Evolutionary conservation across 1,140 invertebrate genomes (phyloP).

Genomic region (Bactericera cockerelli): DNA sequence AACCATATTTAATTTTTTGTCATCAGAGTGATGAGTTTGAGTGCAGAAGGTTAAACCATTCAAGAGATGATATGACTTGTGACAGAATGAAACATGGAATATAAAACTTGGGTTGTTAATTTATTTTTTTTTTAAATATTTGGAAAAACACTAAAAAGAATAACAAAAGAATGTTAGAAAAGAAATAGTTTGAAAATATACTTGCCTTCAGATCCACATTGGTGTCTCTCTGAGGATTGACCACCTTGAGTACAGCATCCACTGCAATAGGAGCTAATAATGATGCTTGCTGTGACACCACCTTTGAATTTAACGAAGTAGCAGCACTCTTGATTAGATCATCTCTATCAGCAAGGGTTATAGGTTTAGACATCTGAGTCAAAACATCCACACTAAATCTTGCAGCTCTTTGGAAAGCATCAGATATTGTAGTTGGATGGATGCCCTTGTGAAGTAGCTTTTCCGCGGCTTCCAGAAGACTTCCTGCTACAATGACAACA

Average conservation of each 20-base stretch:
- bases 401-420: slow-evolving; percentile 87
- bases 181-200: slow-evolving; percentile 7
- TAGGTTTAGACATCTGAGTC: slow-evolving; percentile 64
- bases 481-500: slow-evolving; percentile 91
- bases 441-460: slow-evolving; percentile 87
- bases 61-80: too few species aligned
- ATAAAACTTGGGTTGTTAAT: too few species aligned
- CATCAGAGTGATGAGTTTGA: too few species aligned
- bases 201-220: slow-evolving; percentile 48
- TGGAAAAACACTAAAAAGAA: too few species aligned
- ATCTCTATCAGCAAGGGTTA: slow-evolving; percentile 76
- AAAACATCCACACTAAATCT: slow-evolving; percentile 73
- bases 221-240: slow-evolving; percentile 42
- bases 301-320: slow-evolving; percentile 97
- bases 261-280: slow-evolving; percentile 92
- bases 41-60: too few species aligned
- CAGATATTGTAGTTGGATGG: slow-evolving; percentile 94
- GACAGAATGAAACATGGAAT: too few species aligned
- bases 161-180: too few species aligned
- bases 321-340: slow-evolving; percentile 85
- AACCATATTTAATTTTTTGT: too few species aligned
- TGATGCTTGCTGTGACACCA: slow-evolving; percentile 94
- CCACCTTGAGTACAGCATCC: slow-evolving; percentile 83
- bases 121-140: too few species aligned
- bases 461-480: slow-evolving; percentile 84